Evolutionary conservation across 2,888 invertebrate genomes (phyloP).

Genomic region (Leucophenga maculata): DNA sequence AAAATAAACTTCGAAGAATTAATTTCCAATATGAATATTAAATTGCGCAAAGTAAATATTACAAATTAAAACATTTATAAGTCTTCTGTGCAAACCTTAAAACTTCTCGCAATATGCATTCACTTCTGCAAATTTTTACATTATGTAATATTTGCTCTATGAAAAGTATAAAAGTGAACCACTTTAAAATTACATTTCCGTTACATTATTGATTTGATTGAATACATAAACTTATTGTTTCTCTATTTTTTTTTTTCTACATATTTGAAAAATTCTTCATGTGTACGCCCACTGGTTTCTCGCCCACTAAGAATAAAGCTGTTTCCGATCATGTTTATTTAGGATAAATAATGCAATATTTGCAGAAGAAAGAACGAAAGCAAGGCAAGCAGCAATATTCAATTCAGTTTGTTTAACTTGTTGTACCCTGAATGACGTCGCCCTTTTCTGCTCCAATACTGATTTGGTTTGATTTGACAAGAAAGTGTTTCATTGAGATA

Average conservation of each 20-base stretch:
- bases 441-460: neutral
- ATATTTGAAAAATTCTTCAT: too few relatives aligned
- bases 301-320: slow-evolving; percentile 20
- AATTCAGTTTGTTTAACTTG: slow-evolving; percentile 7
- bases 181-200: slow-evolving; percentile 5
- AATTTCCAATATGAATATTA: too few relatives aligned
- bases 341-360: slow-evolving; percentile 65
- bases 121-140: too few relatives aligned
- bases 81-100: too few relatives aligned
- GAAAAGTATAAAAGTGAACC: neutral
- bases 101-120: too few relatives aligned
- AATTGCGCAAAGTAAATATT: too few relatives aligned
- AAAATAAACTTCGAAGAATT: too few relatives aligned
- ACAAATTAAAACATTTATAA: too few relatives aligned
- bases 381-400: neutral
- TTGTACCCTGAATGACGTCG: neutral
- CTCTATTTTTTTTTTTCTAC: neutral
- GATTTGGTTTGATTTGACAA: neutral
- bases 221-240: slow-evolving; percentile 17
- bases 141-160: too few relatives aligned
- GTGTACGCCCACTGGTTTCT: too few relatives aligned
- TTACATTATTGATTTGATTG: slow-evolving; percentile 18
- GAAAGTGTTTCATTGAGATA: slow-evolving; percentile 12
- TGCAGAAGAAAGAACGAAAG: slow-evolving; percentile 20
- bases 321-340: slow-evolving; percentile 56